Base-by-base conservation (phyloP, 2,113 vertebrate genomes). In the Orthochromis malagaraziensis region DNA sequence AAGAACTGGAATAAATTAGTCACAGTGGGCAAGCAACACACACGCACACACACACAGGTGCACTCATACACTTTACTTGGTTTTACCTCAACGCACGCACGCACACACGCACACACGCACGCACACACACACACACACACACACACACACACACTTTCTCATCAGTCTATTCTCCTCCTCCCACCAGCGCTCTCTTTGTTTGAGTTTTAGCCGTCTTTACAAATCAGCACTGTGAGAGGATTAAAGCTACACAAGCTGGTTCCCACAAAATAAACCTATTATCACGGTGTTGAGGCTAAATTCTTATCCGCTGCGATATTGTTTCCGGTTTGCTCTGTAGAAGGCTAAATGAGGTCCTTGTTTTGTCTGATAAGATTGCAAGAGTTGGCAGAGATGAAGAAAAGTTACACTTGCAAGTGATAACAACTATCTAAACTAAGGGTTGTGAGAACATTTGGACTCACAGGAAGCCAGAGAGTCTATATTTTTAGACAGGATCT, bases 171-270 rank as follows among this genome's bases (percentile, higher is more conserved):
- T 77, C 83, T 89, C 65, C 63, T 87, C 88, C 85, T 93, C 86
- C 91, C 91, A 88, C 84, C 84, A 84, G 87, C n/a, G 1, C 58
- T 54, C 83, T 84, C 87, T 94, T 90, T 92, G 83, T 94, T 85
- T 84, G 92, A 90, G 91, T 91, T 87, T 86, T 79, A 91, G 87
- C 58, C 45, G 70, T 91, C 91, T 92, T 95, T 88, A 82, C 86
- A 90, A 92, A 94, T 88, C 90, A 90, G 82, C 68, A 24, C 84
- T 80, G 89, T 87, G 87, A 77, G 79, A 88, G 95, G 94, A 95
- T 95, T 95, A 94, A 90, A 93, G 84, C 91, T 88, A 85, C 89
- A 87, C 91, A 80, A 88, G 81, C 91, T 58, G 60, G 81, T 65
- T 63, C 68, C 73, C 54, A 83, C 63, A 40, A 85, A 49, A 88